Conservation (phyloP, 2,113 vertebrate genomes). For the Ovis canadensis region DNA sequence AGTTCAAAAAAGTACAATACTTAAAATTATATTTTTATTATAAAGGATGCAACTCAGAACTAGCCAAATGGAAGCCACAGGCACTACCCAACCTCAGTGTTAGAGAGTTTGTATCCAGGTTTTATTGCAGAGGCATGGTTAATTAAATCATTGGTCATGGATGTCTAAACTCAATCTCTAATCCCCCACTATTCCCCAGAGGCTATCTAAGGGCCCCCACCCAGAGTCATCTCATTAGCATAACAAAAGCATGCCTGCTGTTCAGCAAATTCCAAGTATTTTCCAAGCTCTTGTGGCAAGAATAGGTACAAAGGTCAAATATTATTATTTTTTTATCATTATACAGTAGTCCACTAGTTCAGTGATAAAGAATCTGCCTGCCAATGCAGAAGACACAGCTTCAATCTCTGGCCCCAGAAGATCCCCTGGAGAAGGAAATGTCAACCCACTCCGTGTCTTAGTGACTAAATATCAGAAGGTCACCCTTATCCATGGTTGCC, state of each 20-base stretch:
- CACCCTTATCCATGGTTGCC: neutral
- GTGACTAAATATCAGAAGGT: neutral
- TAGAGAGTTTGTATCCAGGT: neutral
- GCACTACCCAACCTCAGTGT: neutral
- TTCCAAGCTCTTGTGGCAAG: neutral
- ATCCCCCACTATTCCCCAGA: neutral
- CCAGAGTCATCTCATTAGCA: neutral
- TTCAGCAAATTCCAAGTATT: neutral
- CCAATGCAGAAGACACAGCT: neutral
- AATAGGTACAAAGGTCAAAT: neutral
- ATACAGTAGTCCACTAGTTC: neutral
- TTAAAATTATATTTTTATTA: neutral
- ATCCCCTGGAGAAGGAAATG: neutral
- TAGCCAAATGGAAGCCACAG: neutral
- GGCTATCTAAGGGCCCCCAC: neutral
- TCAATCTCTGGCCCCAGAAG: neutral
- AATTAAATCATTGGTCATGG: neutral
- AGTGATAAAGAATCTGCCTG: neutral
- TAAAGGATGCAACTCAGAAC: neutral
- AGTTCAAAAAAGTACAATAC: neutral
- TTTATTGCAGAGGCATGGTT: neutral
- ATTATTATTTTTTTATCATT: neutral
- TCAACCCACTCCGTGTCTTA: neutral
- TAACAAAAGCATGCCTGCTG: neutral
- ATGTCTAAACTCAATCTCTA: neutral